Conservation (phyloP, 2,797 vertebrate species). For the Podarcis lilfordi region DNA sequence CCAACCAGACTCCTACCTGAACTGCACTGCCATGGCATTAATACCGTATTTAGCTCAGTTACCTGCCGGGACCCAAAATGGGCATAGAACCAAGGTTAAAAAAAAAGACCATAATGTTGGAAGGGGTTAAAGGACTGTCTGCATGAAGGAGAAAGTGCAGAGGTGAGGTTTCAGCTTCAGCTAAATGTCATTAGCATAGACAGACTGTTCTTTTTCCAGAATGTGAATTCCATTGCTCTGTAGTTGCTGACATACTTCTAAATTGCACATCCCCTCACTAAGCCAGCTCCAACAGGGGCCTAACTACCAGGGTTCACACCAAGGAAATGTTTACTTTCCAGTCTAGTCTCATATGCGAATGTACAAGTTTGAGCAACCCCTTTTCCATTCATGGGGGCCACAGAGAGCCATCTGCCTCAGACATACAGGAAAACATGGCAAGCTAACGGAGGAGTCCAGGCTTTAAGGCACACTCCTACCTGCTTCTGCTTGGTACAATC, state of each 20-base stretch:
- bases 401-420: neutral
- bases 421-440: neutral
- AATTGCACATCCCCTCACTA: neutral
- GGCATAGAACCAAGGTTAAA: neutral
- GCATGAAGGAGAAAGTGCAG: constrained; percentile 35
- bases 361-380: neutral
- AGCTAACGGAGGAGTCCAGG: neutral
- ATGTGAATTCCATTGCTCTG: neutral
- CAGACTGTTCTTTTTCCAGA: neutral
- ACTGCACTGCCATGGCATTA: constrained; percentile 25
- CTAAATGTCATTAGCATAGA: constrained; percentile 30
- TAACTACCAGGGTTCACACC: neutral
- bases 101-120: constrained; percentile 8
- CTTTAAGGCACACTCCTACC: neutral
- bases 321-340: neutral
- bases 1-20: constrained; percentile 31
- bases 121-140: constrained; percentile 38
- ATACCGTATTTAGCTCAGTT: constrained; percentile 27
- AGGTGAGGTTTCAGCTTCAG: constrained; percentile 14
- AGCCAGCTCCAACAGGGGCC: neutral
- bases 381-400: neutral
- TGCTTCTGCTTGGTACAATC: neutral
- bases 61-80: constrained; percentile 26
- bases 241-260: neutral
- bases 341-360: neutral